phyloP scores from a whole-genome alignment of 2,888 invertebrate genomes.

The Epiblema foenella region DNA sequence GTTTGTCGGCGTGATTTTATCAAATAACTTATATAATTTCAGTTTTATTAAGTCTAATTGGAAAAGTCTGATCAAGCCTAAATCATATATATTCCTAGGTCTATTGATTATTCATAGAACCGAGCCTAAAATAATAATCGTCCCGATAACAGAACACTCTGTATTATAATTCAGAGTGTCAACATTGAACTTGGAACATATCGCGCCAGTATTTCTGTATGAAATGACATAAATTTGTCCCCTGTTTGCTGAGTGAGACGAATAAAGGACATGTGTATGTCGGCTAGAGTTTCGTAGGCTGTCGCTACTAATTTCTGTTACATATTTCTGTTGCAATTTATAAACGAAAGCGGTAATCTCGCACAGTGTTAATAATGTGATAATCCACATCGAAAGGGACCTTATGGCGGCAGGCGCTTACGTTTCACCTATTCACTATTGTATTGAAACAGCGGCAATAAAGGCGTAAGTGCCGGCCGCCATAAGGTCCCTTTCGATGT shows the following conservation, averaged over 20 bases:
- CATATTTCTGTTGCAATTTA: slow-evolving; percentile 50
- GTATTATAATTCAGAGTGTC: slow-evolving; percentile 78
- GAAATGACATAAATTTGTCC: slow-evolving; percentile 82
- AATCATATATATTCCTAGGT: no score
- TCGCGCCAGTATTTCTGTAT: slow-evolving; percentile 61
- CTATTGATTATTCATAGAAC: no score
- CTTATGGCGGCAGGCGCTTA: not conserved
- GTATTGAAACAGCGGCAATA: no score
- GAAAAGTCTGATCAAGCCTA: no score
- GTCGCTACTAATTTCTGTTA: slow-evolving; percentile 69
- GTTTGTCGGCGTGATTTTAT: no score
- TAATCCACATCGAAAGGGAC: no score
- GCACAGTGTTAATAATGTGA: no score
- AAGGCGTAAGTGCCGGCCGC: no score
- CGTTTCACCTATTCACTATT: not conserved
- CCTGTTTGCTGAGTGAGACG: slow-evolving; percentile 72
- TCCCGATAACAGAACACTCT: slow-evolving; percentile 55
- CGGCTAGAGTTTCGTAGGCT: slow-evolving; percentile 75
- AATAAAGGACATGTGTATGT: slow-evolving; percentile 82
- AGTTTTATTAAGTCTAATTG: no score
- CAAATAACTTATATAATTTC: no score
- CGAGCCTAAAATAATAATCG: no score
- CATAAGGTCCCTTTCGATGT: no score
- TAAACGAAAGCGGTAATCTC: slow-evolving; percentile 49
- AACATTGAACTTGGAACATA: slow-evolving; percentile 74